Evolutionary conservation across 1,140 invertebrate genomes (phyloP).

Genomic region (Atta cephalotes): DNA sequence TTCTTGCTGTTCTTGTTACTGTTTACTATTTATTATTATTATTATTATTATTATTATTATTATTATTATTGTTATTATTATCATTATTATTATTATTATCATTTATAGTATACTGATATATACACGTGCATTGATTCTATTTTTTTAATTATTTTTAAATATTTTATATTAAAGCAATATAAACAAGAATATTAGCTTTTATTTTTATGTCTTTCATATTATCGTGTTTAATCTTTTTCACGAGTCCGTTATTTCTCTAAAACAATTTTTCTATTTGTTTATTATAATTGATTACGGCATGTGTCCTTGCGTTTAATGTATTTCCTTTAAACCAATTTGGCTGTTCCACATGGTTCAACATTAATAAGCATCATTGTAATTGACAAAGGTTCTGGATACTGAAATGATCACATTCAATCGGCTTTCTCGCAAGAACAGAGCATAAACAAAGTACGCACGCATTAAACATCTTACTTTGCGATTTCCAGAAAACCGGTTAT

Average conservation of each 20-base stretch:
- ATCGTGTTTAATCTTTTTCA: not conserved
- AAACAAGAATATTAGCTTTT: not conserved
- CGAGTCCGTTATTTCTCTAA: not conserved
- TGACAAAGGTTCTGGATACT: not conserved
- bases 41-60: not conserved
- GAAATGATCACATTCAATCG: conserved; percentile 47
- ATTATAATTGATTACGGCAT: not conserved
- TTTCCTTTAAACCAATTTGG: not conserved
- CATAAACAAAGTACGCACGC: conserved; percentile 66
- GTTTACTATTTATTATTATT: not conserved
- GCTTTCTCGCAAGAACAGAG: conserved; percentile 19
- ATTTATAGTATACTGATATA: not conserved
- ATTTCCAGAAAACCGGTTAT: conserved; percentile 56
- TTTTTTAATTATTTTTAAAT: not conserved
- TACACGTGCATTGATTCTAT: not conserved
- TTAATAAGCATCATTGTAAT: not conserved
- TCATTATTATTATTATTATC: not conserved
- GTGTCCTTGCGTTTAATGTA: not conserved
- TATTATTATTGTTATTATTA: not conserved
- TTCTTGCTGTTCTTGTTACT: conserved; percentile 46
- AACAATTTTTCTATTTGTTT: not conserved
- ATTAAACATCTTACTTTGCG: conserved; percentile 68
- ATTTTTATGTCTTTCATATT: not conserved
- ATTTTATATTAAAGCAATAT: not conserved
- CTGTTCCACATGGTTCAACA: not conserved